These are phyloP conservation scores for Hermaeophaga mercurialis DNA, from an alignment of 2,888 invertebrate genomes.

Conservation along the genomic window DNA sequence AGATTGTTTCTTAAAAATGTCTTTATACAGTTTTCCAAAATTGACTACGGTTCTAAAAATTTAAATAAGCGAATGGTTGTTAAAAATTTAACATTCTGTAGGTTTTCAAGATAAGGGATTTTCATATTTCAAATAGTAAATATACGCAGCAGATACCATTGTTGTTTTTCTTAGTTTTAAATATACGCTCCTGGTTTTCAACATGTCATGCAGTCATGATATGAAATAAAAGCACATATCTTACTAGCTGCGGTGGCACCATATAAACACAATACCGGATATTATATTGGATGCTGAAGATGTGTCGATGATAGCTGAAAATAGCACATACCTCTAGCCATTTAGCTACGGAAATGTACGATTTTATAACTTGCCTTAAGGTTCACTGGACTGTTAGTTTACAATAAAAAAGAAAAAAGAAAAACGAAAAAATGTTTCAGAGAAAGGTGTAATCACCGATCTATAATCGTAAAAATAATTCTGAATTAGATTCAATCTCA, in stretches of 20 bases:
- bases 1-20: too few relatives aligned
- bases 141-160: too few relatives aligned
- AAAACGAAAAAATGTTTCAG: too few relatives aligned
- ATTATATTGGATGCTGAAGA: slow-evolving; percentile 22
- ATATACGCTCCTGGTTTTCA: slow-evolving; percentile 3
- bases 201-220: not conserved
- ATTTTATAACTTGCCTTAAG: slow-evolving; percentile 13
- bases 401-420: not conserved
- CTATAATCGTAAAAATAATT: too few relatives aligned
- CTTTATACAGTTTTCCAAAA: too few relatives aligned
- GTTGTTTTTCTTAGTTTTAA: not conserved
- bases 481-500: too few relatives aligned
- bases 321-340: slow-evolving; percentile 19
- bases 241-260: slow-evolving; percentile 10
- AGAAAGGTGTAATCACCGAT: too few relatives aligned
- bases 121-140: too few relatives aligned
- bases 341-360: slow-evolving; percentile 11
- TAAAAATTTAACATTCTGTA: too few relatives aligned
- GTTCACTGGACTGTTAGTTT: slow-evolving; percentile 17
- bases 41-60: too few relatives aligned
- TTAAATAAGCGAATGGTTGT: too few relatives aligned
- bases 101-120: too few relatives aligned
- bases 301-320: slow-evolving; percentile 24
- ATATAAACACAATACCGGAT: slow-evolving; percentile 23
- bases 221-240: slow-evolving; percentile 16